phyloP scores from a whole-genome alignment of 2,113 vertebrate genomes.

The Cettia cetti region DNA sequence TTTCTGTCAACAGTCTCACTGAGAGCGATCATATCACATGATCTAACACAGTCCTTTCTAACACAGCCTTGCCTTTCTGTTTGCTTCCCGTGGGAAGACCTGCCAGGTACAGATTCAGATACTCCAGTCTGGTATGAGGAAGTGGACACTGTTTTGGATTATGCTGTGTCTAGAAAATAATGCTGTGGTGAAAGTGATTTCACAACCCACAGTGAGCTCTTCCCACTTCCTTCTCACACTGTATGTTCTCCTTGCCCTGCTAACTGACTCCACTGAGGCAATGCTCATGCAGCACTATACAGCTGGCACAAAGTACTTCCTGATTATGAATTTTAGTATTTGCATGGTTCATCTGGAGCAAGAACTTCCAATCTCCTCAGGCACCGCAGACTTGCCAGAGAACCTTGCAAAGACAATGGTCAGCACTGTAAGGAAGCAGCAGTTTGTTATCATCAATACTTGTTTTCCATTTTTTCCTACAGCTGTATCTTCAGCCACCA shows the following conservation, averaged over 20 bases:
- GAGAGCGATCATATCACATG: neutral
- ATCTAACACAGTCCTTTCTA: neutral
- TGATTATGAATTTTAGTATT: neutral
- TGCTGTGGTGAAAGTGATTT: neutral
- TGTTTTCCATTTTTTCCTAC: neutral
- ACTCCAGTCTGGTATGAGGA: neutral
- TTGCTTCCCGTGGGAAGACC: neutral
- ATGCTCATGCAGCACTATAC: neutral
- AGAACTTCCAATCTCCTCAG: neutral
- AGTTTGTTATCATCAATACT: neutral
- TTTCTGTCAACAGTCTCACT: neutral
- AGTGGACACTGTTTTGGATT: neutral
- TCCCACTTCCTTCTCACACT: neutral
- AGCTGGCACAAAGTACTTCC: neutral
- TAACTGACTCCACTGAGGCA: neutral
- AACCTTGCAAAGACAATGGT: neutral
- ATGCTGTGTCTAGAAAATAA: neutral
- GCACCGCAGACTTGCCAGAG: neutral
- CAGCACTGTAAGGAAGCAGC: neutral
- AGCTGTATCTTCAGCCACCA: neutral
- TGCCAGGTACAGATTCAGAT: neutral
- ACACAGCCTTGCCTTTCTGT: neutral
- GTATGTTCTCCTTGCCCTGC: neutral
- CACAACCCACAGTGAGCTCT: neutral
- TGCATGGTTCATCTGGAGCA: neutral